Conservation (phyloP, 2,797 vertebrate species). For the Babyrousa celebensis region DNA sequence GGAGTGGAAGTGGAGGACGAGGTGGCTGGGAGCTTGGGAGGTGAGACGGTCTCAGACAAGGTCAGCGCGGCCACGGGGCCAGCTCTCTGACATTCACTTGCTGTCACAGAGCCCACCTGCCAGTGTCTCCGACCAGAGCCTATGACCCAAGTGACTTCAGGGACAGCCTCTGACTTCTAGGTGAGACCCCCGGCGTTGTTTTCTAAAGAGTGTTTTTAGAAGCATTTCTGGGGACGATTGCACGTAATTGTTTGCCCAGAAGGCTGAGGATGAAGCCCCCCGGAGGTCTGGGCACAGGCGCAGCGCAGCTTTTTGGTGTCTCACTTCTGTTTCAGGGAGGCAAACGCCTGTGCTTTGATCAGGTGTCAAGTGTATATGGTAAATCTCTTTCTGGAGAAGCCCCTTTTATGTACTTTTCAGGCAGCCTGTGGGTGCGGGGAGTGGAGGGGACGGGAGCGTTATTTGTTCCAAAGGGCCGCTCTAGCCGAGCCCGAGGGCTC, state of each 20-base stretch:
- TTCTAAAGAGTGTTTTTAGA: not conserved
- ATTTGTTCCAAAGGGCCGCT: slow-evolving; percentile 80
- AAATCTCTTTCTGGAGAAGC: slow-evolving; percentile 72
- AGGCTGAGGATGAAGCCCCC: not conserved
- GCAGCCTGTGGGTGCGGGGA: slow-evolving; percentile 65
- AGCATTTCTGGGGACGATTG: slow-evolving; percentile 29
- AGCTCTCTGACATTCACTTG: not conserved
- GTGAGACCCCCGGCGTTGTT: not conserved
- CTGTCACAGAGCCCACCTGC: not conserved
- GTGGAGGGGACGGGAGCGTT: slow-evolving; percentile 64
- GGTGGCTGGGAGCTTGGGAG: too few relatives aligned
- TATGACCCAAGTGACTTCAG: not conserved
- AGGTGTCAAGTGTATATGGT: slow-evolving; percentile 4
- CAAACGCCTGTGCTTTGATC: slow-evolving; percentile 76
- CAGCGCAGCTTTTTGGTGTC: slow-evolving; percentile 52
- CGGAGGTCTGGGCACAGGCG: not conserved
- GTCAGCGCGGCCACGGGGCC: too few relatives aligned
- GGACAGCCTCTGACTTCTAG: not conserved
- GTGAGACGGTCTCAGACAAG: too few relatives aligned
- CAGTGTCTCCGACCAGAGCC: too few relatives aligned
- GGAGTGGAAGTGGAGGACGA: not conserved
- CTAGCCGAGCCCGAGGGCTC: slow-evolving; percentile 79
- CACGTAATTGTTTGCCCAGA: slow-evolving; percentile 63
- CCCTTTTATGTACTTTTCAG: slow-evolving; percentile 75
- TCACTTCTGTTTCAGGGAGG: slow-evolving; percentile 70